phyloP scores from a whole-genome alignment of 2,797 vertebrate genomes.

The Dryobates pubescens region DNA sequence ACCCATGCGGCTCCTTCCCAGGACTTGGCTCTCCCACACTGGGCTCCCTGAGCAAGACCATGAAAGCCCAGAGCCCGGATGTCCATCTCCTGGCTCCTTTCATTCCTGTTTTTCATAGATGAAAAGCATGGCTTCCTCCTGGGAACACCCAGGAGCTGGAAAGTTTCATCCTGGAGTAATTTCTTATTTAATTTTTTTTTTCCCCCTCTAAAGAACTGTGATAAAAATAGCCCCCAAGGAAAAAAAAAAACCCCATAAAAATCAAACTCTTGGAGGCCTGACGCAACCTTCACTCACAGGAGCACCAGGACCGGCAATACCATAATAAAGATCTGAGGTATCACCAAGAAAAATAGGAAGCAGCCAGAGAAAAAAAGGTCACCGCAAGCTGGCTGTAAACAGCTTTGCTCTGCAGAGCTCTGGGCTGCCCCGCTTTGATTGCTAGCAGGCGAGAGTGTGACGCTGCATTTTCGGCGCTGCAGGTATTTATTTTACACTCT shows the following conservation, averaged over 20 bases:
- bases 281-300: constrained; percentile 5
- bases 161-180: not conserved
- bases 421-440: not conserved
- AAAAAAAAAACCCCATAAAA: not conserved
- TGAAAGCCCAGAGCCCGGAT: not conserved
- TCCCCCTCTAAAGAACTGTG: not conserved
- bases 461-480: constrained; percentile 54
- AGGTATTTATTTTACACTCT: constrained; percentile 79
- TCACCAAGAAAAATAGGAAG: constrained; percentile 59
- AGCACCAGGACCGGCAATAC: not conserved
- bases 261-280: not conserved
- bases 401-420: not conserved
- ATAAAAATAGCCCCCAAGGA: constrained; percentile 16
- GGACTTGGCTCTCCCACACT: not conserved
- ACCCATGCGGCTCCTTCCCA: accelerated
- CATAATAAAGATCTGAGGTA: constrained; percentile 59
- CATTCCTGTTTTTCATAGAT: constrained; percentile 9
- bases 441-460: constrained; percentile 56
- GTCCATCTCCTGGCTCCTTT: not conserved
- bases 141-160: constrained; percentile 36
- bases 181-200: not conserved
- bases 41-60: not conserved
- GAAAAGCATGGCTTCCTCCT: constrained; percentile 33
- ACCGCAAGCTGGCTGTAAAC: constrained; percentile 3
- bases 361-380: constrained; percentile 30